phyloP scores from a whole-genome alignment of 64 coral and sea anemone genomes.

The Trachythela sp. region DNA sequence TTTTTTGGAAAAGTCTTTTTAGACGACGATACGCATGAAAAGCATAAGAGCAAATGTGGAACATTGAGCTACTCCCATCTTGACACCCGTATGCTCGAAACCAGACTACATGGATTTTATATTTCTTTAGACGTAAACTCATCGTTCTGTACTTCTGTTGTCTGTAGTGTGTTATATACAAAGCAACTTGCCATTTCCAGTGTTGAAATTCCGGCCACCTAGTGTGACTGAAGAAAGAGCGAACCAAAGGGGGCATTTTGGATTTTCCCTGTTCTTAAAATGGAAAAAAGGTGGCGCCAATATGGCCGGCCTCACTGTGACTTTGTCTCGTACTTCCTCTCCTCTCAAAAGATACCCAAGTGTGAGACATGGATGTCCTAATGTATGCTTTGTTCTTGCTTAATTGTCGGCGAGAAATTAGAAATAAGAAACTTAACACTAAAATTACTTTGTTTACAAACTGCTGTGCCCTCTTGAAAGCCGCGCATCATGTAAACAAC shows the following conservation, averaged over 20 bases:
- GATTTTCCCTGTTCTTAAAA: background rate
- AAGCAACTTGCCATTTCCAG: background rate
- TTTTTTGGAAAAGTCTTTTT: too few species aligned
- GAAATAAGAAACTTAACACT: background rate
- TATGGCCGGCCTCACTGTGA: background rate
- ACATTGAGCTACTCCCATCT: too few species aligned
- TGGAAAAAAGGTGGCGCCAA: background rate
- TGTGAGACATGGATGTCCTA: background rate
- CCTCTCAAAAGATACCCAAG: background rate
- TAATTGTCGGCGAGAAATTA: background rate
- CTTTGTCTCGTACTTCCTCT: background rate
- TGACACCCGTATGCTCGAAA: too few species aligned
- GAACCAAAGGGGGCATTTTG: background rate
- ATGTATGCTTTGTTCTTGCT: background rate
- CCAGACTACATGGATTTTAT: too few species aligned
- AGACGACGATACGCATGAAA: too few species aligned
- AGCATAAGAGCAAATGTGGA: too few species aligned
- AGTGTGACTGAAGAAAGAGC: background rate
- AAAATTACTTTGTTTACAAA: background rate
- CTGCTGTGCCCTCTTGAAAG: background rate
- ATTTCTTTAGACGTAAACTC: too few species aligned
- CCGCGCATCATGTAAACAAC: background rate
- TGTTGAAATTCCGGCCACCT: background rate
- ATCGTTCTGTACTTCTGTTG: background rate
- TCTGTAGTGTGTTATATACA: background rate